A percentile compares a stretch with the other conserved stretches of the same genome.
Conservation (phyloP, 2,888 invertebrate genomes). For the Hipparchia semele region DNA sequence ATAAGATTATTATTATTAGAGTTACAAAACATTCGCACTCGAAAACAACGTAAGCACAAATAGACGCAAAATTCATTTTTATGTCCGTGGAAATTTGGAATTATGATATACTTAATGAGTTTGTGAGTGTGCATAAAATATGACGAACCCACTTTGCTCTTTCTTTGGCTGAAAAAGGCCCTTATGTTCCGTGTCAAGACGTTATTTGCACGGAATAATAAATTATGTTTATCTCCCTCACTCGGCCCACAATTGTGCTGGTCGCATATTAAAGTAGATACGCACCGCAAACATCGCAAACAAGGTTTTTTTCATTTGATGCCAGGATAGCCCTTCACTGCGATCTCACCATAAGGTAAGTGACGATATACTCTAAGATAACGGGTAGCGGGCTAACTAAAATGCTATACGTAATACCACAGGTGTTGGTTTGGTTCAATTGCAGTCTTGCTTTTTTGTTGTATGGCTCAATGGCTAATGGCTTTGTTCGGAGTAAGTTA, state of each 20-base stretch:
- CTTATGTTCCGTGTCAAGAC: conserved; percentile 41
- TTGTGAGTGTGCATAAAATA: conserved; percentile 44
- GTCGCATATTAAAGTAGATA: background rate
- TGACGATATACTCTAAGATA: too few relatives aligned
- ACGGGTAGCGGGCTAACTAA: too few relatives aligned
- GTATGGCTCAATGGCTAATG: too few relatives aligned
- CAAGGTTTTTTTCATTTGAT: too few relatives aligned
- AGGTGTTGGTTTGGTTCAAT: too few relatives aligned
- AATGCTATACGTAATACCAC: too few relatives aligned
- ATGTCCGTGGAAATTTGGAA: conserved; percentile 33
- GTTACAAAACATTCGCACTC: conserved; percentile 15
- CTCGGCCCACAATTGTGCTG: conserved; percentile 18
- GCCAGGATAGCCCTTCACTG: too few relatives aligned
- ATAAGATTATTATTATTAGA: conserved; percentile 7
- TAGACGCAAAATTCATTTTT: conserved; percentile 29
- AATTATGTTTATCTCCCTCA: conserved; percentile 39
- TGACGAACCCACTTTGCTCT: conserved; percentile 38
- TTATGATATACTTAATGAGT: conserved; percentile 42
- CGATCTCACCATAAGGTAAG: too few relatives aligned
- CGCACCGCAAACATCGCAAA: background rate
- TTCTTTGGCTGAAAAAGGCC: conserved; percentile 38
- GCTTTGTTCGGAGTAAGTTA: too few relatives aligned
- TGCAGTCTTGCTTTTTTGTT: too few relatives aligned
- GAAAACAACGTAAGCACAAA: conserved; percentile 13
- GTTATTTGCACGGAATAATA: conserved; percentile 40